Evolutionary conservation across 1,140 invertebrate genomes (phyloP).

Genomic region (Diachasmimorpha longicaudata): DNA sequence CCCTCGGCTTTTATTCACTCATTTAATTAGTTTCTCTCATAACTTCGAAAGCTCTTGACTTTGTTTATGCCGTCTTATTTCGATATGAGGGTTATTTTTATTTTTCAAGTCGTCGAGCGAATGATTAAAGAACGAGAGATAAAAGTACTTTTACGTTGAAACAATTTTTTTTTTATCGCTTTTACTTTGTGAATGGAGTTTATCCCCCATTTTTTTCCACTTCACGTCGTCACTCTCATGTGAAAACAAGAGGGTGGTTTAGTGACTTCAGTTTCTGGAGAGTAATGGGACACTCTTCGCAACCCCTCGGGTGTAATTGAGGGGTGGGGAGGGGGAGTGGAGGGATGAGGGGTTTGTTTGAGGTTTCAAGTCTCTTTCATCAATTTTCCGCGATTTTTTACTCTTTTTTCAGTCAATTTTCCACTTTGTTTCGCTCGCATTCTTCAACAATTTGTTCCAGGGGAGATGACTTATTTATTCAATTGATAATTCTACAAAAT

Average conservation of each 20-base stretch:
- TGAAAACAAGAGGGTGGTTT: constrained; percentile 3
- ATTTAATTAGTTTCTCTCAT: too few species aligned
- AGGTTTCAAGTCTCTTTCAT: neutral
- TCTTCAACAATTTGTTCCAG: too few species aligned
- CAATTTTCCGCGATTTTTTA: neutral
- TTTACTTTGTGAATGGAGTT: neutral
- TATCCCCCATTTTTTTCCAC: neutral
- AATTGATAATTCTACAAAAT: too few species aligned
- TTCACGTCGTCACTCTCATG: neutral
- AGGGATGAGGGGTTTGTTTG: neutral
- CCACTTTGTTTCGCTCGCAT: too few species aligned
- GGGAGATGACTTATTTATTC: too few species aligned
- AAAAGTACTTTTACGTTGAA: neutral
- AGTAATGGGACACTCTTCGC: neutral
- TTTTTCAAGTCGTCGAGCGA: neutral
- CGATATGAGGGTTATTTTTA: too few species aligned
- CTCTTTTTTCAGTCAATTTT: too few species aligned
- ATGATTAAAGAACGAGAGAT: neutral
- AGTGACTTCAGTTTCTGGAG: neutral
- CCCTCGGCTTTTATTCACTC: too few species aligned
- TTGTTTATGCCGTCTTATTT: too few species aligned
- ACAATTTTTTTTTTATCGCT: neutral
- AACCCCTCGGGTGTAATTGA: neutral
- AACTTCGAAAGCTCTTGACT: too few species aligned
- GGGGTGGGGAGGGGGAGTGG: neutral